Conservation (phyloP, 2,113 vertebrate genomes). For the Hucho hucho region DNA sequence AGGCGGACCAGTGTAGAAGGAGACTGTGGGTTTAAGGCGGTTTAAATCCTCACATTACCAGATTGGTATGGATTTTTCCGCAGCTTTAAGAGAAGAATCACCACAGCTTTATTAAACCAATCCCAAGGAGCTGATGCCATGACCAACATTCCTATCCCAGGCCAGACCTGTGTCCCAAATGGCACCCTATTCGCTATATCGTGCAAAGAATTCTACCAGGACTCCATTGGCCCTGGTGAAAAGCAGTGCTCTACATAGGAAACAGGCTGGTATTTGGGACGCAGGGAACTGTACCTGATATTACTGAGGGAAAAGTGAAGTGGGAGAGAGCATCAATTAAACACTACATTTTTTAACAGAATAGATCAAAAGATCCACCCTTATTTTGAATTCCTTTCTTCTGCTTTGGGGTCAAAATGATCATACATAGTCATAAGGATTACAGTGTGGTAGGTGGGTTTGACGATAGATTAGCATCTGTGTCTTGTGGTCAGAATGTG, state of each 20-base stretch:
- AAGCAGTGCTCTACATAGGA: too few relatives aligned
- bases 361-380: not conserved
- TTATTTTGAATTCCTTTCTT: not conserved
- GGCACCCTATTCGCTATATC: too few relatives aligned
- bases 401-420: not conserved
- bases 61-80: constrained; percentile 54
- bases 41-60: constrained; percentile 54
- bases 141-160: constrained; percentile 5
- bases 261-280: too few relatives aligned
- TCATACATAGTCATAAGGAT: not conserved
- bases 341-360: not conserved
- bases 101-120: constrained; percentile 53
- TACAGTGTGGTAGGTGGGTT: not conserved
- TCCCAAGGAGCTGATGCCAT: constrained; percentile 47
- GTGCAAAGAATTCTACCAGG: not conserved
- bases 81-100: constrained; percentile 55
- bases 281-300: too few relatives aligned
- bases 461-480: too few relatives aligned
- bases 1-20: constrained; percentile 34
- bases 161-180: too few relatives aligned
- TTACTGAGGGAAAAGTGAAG: too few relatives aligned
- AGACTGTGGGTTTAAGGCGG: constrained; percentile 40
- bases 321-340: not conserved
- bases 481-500: too few relatives aligned
- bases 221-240: too few relatives aligned